Conservation (phyloP, 2,888 invertebrate species). For the Trachelus tabidus region DNA sequence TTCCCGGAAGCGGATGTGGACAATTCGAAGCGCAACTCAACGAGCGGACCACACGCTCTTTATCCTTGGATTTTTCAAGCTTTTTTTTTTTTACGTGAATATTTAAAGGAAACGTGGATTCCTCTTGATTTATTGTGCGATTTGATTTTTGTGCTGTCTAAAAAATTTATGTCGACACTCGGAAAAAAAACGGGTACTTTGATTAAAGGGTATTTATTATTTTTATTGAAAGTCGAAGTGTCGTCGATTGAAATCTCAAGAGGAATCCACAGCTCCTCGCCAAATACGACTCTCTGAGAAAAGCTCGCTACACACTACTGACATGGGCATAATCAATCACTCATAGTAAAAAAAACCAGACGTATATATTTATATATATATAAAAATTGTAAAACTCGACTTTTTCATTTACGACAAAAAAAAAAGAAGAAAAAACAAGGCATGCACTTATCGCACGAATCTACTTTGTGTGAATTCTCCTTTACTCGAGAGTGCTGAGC, state of each 20-base stretch:
- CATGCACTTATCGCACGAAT: slow-evolving; percentile 26
- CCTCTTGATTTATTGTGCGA: too few relatives aligned
- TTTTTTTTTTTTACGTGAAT: slow-evolving; percentile 22
- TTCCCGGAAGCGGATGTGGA: slow-evolving; percentile 44
- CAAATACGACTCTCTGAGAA: background rate
- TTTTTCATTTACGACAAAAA: slow-evolving; percentile 19
- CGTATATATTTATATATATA: too few relatives aligned
- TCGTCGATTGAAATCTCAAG: too few relatives aligned
- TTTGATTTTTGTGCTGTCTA: too few relatives aligned
- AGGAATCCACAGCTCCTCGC: too few relatives aligned
- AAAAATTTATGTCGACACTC: too few relatives aligned
- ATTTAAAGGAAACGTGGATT: slow-evolving; percentile 22
- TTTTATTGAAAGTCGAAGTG: too few relatives aligned
- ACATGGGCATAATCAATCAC: background rate
- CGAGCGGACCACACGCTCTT: slow-evolving; percentile 21
- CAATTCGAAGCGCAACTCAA: slow-evolving; percentile 47
- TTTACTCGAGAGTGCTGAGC: too few relatives aligned
- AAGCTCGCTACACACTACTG: background rate
- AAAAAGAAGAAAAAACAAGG: slow-evolving; percentile 39
- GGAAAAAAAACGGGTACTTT: too few relatives aligned
- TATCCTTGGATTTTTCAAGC: background rate
- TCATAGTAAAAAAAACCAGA: too few relatives aligned
- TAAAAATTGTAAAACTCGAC: slow-evolving; percentile 15
- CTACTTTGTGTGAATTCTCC: slow-evolving; percentile 26
- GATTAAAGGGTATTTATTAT: too few relatives aligned